Evolutionary conservation across 2,888 invertebrate genomes (phyloP), one percentile per base, ranked within the genome.

Genomic region (Subacronicta megacephala): DNA sequence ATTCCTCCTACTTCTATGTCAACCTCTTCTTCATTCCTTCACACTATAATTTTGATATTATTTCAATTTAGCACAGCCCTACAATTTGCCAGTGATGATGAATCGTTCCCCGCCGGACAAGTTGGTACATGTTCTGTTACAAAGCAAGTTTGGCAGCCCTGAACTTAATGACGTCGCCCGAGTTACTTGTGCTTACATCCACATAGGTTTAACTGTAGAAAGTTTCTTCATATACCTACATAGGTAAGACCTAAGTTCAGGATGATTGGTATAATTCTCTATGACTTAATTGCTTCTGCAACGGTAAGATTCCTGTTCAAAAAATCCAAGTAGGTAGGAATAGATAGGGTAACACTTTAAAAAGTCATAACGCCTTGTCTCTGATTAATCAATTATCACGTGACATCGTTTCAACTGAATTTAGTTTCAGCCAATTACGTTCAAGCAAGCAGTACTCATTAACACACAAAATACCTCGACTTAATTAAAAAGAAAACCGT

Each of bases 91-190:
- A 15, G 12, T 23, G 46, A 59, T 70, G 68, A 70, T 72, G 68
- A 67, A 72, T 72, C 62, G 68, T 50, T 45, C 7, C 56, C 16
- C 17, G 49, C 54, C 33, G 49, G 54, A 67, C 68, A 67, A 70
- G 69, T 72, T 70, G n/a, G 50, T 36, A 33, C 59, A 56, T 60
- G 68, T 40, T 59, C 59, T 20, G 41, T 7, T 13, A 31, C 33
- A 49, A 40, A 43, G 37, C 33, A 62, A 70, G 51, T 69, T 69
- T 29, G 72, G 42, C 57, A 54, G 51, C 36, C 47, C 59, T 50
- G 54, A 17, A 49, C 52, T 55, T 56, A 44, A 43, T 51, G 51
- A 40, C 51, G 42, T 40, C n/a, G 50, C 31, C 31, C 46, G 29
- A 55, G 47, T 66, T 52, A 58, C 54, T 66, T n/a, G n/a, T n/a